Evolutionary conservation across 2,888 invertebrate species (phyloP), one percentile per base, ranked within the genome.

Genomic region (Clepsis dumicolana): DNA sequence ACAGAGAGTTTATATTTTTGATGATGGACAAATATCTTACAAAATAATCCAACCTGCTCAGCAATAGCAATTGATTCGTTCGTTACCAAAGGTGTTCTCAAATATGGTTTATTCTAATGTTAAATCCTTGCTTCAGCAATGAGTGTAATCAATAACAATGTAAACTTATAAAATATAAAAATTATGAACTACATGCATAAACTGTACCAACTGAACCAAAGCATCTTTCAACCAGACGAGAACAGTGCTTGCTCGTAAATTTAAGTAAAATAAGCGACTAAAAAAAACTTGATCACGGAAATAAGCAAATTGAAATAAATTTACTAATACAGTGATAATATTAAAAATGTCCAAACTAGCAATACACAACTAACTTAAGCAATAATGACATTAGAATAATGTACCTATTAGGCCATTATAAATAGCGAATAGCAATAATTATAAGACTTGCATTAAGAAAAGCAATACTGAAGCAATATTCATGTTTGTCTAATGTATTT

Each of bases 391-490:
- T 74, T 75, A 71, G 68, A 64, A 48, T 68, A 65, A 71, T 41
- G 27, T 71, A 64, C 54, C 60, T 64, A 67, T 53, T 60, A 62
- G 73, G 70, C 71, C 70, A 72, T 71, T 72, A 69, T 53, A 44
- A 29, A 53, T 75, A 78, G 71, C 72, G 60, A 75, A 75, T 82
- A 84, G 80, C 74, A 78, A 71, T 72, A 72, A 71, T 54, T 65
- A 62, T 67, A 63, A 73, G 70, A 68, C 68, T 66, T 65, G 50
- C 57, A 44, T 73, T 67, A 70, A 79, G 75, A 79, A 78, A 84
- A 86, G 83, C 85, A 88, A 86, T 86, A 85, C 80, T 73, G 78
- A 82, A 88, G 85, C 85, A 84, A 85, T 86, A 86, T 83, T 81
- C 71, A 65, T 67, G 80, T 77, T 78, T 83, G 78, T 83, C 78